Conservation (phyloP, 2,113 vertebrate species). For the Crotalus tigris region DNA sequence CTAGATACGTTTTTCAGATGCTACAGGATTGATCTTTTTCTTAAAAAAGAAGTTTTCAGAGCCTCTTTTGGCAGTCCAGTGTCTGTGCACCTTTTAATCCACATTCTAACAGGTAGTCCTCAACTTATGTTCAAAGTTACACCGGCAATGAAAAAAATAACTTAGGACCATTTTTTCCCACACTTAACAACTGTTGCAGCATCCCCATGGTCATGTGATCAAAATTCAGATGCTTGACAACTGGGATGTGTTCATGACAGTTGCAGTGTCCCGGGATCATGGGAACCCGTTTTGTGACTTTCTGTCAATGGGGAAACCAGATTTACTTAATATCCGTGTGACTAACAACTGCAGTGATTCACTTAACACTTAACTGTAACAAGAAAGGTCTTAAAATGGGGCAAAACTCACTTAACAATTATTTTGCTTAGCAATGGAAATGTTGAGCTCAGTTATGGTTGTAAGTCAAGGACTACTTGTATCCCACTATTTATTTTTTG, state of each 20-base stretch:
- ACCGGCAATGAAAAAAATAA: background rate
- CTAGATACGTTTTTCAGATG: background rate
- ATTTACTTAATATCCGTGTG: background rate
- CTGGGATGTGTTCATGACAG: background rate
- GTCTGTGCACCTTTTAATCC: background rate
- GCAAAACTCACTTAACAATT: background rate
- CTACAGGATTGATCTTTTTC: background rate
- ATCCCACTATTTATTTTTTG: background rate
- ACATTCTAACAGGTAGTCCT: background rate
- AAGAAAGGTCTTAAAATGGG: background rate
- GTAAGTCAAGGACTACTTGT: background rate
- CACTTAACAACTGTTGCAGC: background rate
- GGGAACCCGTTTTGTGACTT: background rate
- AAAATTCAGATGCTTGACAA: background rate
- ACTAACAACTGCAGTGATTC: background rate
- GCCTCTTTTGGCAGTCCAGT: background rate
- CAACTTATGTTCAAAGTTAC: background rate
- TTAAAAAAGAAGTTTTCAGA: background rate
- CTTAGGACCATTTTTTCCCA: background rate
- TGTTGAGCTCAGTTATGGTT: background rate
- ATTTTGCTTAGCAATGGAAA: background rate
- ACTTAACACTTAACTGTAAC: background rate
- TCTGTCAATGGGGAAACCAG: background rate
- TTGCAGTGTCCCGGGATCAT: background rate
- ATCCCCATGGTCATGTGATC: background rate